These are phyloP conservation scores for Sebastes taczanowskii DNA, from an alignment of 2,797 vertebrate species.

Conservation along the genomic window DNA sequence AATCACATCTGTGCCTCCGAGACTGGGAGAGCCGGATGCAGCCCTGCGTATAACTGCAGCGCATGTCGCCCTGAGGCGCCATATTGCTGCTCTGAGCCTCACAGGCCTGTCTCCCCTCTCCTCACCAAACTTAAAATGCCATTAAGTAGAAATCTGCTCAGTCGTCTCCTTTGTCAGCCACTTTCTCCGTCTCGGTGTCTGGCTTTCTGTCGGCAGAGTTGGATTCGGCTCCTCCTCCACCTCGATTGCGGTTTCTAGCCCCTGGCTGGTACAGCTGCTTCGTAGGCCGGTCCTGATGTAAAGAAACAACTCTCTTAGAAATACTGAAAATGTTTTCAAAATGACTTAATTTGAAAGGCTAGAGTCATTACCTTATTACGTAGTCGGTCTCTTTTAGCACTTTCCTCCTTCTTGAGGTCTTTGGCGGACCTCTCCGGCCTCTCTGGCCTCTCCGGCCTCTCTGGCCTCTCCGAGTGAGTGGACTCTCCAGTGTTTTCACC, in stretches of 20 bases:
- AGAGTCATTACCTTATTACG: slow-evolving; percentile 90
- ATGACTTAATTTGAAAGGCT: neutral
- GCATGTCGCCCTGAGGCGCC: slow-evolving; percentile 34
- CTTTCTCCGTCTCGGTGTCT: slow-evolving; percentile 86
- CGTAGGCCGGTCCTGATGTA: slow-evolving; percentile 93
- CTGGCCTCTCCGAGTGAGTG: slow-evolving; percentile 79
- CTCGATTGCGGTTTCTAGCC: slow-evolving; percentile 86
- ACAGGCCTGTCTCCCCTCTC: slow-evolving; percentile 44
- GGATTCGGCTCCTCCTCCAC: slow-evolving; percentile 77
- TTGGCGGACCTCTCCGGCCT: slow-evolving; percentile 81
- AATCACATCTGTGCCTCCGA: slow-evolving; percentile 51
- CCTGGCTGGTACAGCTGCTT: slow-evolving; percentile 98
- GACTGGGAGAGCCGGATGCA: slow-evolving; percentile 53
- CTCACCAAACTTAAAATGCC: slow-evolving; percentile 28
- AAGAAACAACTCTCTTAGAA: slow-evolving; percentile 7
- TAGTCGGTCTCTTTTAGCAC: slow-evolving; percentile 90
- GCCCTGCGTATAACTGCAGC: slow-evolving; percentile 37
- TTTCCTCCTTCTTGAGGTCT: slow-evolving; percentile 91
- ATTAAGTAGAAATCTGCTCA: slow-evolving; percentile 61
- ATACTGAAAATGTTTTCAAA: neutral
- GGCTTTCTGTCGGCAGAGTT: slow-evolving; percentile 84
- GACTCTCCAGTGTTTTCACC: slow-evolving; percentile 82
- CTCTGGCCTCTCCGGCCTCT: slow-evolving; percentile 70
- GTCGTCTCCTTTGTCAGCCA: slow-evolving; percentile 88
- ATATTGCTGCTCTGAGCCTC: slow-evolving; percentile 53